Percentiles rank a stretch among this genome's conserved stretches.
phyloP scores from a whole-genome alignment of 2,113 vertebrate genomes.

The Myrmophylax atrothorax region DNA sequence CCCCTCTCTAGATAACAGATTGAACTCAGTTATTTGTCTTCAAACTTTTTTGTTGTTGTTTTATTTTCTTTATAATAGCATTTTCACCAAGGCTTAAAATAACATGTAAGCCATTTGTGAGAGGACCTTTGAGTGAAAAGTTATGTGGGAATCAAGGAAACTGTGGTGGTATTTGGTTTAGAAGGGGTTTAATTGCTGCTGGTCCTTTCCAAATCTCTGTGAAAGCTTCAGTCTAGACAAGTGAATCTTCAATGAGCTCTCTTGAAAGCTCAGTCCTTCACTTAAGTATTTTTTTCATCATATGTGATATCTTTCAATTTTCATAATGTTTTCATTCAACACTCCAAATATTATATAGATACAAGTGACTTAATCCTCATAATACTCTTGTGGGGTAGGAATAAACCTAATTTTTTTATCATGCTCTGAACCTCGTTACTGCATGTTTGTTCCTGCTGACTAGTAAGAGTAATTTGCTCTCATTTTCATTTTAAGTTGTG shows the following conservation, averaged over 20 bases:
- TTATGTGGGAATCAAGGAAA: background rate
- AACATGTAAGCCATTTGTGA: background rate
- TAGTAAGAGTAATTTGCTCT: constrained; percentile 13
- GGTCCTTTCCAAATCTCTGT: background rate
- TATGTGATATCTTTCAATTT: background rate
- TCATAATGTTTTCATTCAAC: constrained; percentile 9
- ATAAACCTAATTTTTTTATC: constrained; percentile 25
- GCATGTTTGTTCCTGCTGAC: constrained; percentile 1
- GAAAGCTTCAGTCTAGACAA: constrained; percentile 33
- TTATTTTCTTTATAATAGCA: background rate
- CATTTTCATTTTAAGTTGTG: background rate
- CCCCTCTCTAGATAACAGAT: background rate
- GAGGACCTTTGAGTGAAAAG: background rate
- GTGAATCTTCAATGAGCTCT: background rate
- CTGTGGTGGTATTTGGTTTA: background rate
- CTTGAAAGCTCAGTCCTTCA: background rate
- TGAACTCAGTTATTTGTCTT: background rate
- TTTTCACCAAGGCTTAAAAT: background rate
- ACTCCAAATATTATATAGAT: background rate
- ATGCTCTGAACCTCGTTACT: constrained; percentile 22
- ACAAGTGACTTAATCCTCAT: background rate
- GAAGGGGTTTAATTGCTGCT: background rate
- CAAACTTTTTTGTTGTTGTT: background rate
- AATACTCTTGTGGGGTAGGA: background rate
- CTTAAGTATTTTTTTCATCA: background rate